Base-by-base conservation (phyloP, 2,113 vertebrate species). In the Paratilapia polleni region DNA sequence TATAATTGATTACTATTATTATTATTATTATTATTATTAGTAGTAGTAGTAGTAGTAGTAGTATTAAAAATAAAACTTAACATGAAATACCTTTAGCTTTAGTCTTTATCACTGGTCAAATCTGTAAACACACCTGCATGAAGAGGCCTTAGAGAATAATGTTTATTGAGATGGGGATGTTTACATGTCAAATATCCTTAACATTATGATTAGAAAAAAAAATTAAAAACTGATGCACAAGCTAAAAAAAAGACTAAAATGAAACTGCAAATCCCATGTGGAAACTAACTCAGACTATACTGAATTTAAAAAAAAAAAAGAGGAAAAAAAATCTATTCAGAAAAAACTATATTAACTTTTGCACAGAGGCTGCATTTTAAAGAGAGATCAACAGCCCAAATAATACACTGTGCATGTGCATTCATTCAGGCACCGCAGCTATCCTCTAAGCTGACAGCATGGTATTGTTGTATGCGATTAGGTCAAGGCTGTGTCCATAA, bases 401-500 rank as follows among this genome's bases (percentile, higher is more conserved):
- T 13, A 20, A 60, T 26, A 47, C 43, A 34, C 2, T 8, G 4
- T 31, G 38, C 1, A 57, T 26, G 5, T 66, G 31, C 66, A 77
- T 24, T 41, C 8, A 49, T 61, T 20, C 13, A 59, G 10, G 12
- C 22, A 43, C 31, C 14, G 56, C 13, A 24, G 28, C 20, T 7
- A 15, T 12, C 34, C 34, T 49, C 26, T 19, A 4, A 43, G 34
- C 49, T 66, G 60, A 47, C 73, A 85, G 74, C 28, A 19, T 49
- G 20, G 10, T 61, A 74, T 36, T 77, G 74, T 24, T 54, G 47
- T 56, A 28, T 54, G 20, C 68, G 34, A 70, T 31, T 62, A 88
- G 47, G 85, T 36, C 78, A 80, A n/a, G 34, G 36, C 47, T 77
- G 59, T 78, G n/a, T 66, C 70, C 54, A 38, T 54, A 52, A 38